Evolutionary conservation across 1,140 invertebrate species (phyloP), one percentile per base, ranked within the genome.

Genomic region (Heliconius congener): DNA sequence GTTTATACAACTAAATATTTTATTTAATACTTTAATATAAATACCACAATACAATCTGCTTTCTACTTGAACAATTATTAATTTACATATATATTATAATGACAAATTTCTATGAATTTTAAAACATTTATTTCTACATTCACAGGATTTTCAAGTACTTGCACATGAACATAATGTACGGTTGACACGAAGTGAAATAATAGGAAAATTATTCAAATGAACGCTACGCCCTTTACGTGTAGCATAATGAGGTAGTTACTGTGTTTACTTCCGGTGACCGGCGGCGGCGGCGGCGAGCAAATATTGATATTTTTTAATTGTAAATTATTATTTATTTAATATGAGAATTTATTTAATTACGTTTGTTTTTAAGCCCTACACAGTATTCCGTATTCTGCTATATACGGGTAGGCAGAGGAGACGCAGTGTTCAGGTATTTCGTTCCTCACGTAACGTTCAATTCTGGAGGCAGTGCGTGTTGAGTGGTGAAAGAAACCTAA

Each of bases 121-220:
- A 27, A 66, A 30, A 66, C 9, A 66, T 66, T 66, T 66, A 13
- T 66, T 66, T 66, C 11, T 66, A 66, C 1, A 66, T 66, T 30
- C 11, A 66, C 13, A 13, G 23, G 27, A 30, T 66, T 60, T 66
- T 66, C 23, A 66, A 66, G 60, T 66, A 66, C 60, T 66, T 30
- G 60, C 60, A 60, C n/a, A 66, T 66, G 60, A 66, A 30, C 16
- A 66, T 27, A 66, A 66, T 66, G 60, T 30, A 66, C 60, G 60
- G 60, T 66, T 66, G 60, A 66, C 60, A 66, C 60, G 60, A 66
- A 66, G 60, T 27, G 23, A 30, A 66, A 66, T 66, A 66, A 66
- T 66, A 30, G 60, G 60, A 16, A 66, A 66, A 66, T 66, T 66
- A 66, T 66, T 66, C 27, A 66, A 66, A 66, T 66, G 13, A 66